Percentiles rank a stretch among this genome's conserved stretches.
Evolutionary conservation across 2,797 vertebrate genomes (phyloP).

Genomic region (Ctenosaura bakeri): DNA sequence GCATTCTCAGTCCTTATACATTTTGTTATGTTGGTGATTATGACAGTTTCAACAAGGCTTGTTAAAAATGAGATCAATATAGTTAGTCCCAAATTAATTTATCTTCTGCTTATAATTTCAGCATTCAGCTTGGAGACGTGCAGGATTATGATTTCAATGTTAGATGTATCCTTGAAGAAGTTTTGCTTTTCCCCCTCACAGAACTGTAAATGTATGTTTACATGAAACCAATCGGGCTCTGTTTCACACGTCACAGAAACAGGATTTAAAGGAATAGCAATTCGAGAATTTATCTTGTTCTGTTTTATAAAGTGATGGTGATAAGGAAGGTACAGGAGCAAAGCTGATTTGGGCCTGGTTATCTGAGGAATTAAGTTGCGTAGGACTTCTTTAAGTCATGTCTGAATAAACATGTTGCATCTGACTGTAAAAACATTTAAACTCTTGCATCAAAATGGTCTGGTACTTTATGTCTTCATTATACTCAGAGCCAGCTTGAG

Average conservation of each 20-base stretch:
- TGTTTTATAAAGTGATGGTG: background rate
- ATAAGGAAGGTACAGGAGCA: background rate
- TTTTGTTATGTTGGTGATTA: background rate
- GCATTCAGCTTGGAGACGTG: constrained; percentile 93
- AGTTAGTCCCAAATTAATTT: constrained; percentile 30
- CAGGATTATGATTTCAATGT: constrained; percentile 92
- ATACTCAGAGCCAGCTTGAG: background rate
- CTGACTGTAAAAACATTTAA: background rate
- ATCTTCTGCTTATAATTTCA: constrained; percentile 71
- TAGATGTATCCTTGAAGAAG: constrained; percentile 90
- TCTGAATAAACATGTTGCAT: background rate
- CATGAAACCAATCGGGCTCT: constrained; percentile 26
- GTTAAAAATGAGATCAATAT: constrained; percentile 46
- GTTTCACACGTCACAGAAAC: constrained; percentile 11
- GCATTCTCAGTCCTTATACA: background rate
- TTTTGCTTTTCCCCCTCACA: background rate
- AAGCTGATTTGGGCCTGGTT: background rate
- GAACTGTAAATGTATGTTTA: constrained; percentile 22
- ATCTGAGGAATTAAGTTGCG: background rate
- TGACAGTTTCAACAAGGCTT: background rate
- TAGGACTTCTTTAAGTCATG: background rate
- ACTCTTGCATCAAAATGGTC: background rate
- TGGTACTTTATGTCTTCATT: background rate
- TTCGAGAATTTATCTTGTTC: background rate
- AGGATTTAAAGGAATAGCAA: background rate